phyloP scores from a whole-genome alignment of 2,797 vertebrate species.

The Poecilia gillii region DNA sequence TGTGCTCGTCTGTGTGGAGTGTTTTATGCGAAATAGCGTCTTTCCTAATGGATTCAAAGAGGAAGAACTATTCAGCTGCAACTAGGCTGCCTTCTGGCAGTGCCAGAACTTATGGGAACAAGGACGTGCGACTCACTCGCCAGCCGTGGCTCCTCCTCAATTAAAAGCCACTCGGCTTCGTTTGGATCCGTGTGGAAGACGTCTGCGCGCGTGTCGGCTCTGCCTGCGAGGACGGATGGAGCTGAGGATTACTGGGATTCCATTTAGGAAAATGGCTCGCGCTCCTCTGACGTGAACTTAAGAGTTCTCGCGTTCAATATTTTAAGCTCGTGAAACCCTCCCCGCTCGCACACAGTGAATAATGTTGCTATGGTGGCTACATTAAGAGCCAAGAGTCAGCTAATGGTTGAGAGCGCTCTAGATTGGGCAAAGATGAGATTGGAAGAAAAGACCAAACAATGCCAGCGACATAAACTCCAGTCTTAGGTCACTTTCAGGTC shows the following conservation, averaged over 20 bases:
- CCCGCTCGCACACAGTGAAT: not conserved
- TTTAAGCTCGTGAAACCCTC: conserved; percentile 1
- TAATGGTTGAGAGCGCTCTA: not conserved
- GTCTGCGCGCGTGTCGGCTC: conserved; percentile 15
- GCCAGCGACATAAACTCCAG: not conserved
- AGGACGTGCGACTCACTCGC: conserved; percentile 48
- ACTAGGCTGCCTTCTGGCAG: conserved; percentile 46
- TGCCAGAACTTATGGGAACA: conserved; percentile 43
- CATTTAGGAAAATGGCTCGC: conserved; percentile 8
- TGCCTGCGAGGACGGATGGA: conserved; percentile 24
- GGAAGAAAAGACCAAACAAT: not conserved
- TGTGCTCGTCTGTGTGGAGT: conserved; percentile 13
- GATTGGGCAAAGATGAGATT: not conserved
- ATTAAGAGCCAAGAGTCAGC: not conserved
- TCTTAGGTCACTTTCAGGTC: not conserved
- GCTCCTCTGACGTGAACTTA: conserved; percentile 2
- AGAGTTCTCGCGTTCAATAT: conserved; percentile 12
- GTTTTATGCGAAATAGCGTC: conserved; percentile 26
- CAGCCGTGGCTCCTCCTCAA: conserved; percentile 48
- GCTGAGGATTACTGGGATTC: conserved; percentile 9
- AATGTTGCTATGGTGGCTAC: not conserved
- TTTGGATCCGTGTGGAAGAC: conserved; percentile 37
- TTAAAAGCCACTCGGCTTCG: conserved; percentile 52
- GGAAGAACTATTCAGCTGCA: conserved; percentile 40
- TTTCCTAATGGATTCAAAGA: conserved; percentile 48